Evolutionary conservation across 30 jellyfish, hydroid and myxozoan genomes (phyloP).

Genomic region (Hydra vulgaris): DNA sequence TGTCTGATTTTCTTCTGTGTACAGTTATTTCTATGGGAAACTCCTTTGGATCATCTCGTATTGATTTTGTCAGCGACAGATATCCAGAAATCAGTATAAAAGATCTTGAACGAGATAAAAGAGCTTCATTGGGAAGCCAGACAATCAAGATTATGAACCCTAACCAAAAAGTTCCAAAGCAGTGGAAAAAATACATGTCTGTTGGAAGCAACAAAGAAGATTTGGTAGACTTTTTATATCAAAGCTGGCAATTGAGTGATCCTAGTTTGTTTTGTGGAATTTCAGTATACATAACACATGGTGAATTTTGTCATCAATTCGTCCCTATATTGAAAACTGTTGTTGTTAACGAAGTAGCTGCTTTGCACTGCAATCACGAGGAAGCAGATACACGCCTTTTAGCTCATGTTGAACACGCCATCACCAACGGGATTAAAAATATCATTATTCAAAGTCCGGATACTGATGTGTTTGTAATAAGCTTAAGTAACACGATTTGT

Average conservation of each 20-base stretch:
- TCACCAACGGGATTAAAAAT: slow-evolving; percentile 27
- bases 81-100: slow-evolving; percentile 43
- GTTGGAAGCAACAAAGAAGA: slow-evolving; percentile 50
- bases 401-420: slow-evolving; percentile 58
- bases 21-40: slow-evolving; percentile 11
- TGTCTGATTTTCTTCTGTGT: slow-evolving; percentile 12
- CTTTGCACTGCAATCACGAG: slow-evolving; percentile 50
- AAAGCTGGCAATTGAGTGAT: slow-evolving; percentile 26
- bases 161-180: no score
- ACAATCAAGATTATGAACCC: no score
- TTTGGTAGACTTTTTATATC: slow-evolving; percentile 24
- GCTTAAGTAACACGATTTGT: slow-evolving; percentile 1
- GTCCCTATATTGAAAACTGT: slow-evolving; percentile 7
- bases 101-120: slow-evolving; percentile 39
- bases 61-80: slow-evolving; percentile 49
- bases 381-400: slow-evolving; percentile 60
- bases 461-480: slow-evolving; percentile 54
- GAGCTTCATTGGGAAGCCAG: no score
- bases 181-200: no score
- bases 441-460: no score
- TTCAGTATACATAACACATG: slow-evolving; percentile 31
- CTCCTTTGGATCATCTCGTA: slow-evolving; percentile 4
- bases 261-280: no score
- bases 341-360: slow-evolving; percentile 26
- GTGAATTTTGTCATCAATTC: slow-evolving; percentile 30